Percentiles rank a stretch among this genome's conserved stretches.
phyloP scores from a whole-genome alignment of 2,888 invertebrate genomes.

The Barypeithes pellucidus region DNA sequence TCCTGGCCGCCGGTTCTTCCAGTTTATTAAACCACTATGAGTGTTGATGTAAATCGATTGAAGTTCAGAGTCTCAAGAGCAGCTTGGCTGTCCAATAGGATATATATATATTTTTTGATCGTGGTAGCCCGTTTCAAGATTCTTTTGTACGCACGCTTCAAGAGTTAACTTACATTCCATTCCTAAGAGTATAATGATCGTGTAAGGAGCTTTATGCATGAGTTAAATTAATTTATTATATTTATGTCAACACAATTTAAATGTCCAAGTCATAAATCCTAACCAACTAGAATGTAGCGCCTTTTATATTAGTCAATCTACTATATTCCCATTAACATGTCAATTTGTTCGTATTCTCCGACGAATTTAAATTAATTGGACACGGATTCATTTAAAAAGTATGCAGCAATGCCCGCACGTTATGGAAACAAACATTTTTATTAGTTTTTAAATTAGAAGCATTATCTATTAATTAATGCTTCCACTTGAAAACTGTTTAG shows the following conservation, averaged over 20 bases:
- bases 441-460: conserved; percentile 2
- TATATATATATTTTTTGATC: too few relatives aligned
- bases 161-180: too few relatives aligned
- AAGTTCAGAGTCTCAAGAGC: too few relatives aligned
- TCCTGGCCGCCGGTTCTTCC: too few relatives aligned
- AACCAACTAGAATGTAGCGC: conserved; percentile 27
- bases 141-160: too few relatives aligned
- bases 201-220: too few relatives aligned
- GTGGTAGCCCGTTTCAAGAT: too few relatives aligned
- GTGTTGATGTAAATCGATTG: too few relatives aligned
- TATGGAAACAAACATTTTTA: conserved; percentile 34
- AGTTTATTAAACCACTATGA: too few relatives aligned
- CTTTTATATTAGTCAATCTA: conserved; percentile 31
- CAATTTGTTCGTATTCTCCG: conserved; percentile 37
- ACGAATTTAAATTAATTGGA: conserved; percentile 12
- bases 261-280: conserved; percentile 24
- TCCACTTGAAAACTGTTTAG: not conserved
- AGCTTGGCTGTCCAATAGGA: too few relatives aligned
- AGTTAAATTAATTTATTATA: too few relatives aligned
- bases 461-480: not conserved
- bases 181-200: too few relatives aligned
- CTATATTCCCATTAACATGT: conserved; percentile 38
- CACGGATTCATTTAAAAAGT: not conserved
- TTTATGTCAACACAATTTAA: conserved; percentile 1
- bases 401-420: not conserved